Percentiles rank a stretch among this genome's conserved stretches.
Evolutionary conservation across 2,113 vertebrate species (phyloP).

Genomic region (Stegostoma tigrinum): DNA sequence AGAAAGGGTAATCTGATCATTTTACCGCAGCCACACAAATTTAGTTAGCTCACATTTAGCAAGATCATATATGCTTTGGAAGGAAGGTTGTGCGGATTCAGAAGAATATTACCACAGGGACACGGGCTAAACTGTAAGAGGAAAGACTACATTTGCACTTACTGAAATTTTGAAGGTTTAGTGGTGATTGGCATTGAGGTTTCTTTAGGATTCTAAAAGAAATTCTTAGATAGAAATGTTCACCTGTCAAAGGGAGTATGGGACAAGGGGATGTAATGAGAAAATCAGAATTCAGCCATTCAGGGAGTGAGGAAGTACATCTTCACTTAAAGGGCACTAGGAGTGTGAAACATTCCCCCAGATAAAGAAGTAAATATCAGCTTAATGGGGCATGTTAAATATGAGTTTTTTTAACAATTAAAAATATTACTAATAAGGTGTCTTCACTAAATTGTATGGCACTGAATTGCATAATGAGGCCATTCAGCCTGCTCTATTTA

Average conservation of each 20-base stretch:
- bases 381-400: too few relatives aligned
- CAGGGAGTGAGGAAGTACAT: not conserved
- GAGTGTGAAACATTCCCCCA: too few relatives aligned
- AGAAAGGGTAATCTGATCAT: not conserved
- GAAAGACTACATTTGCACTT: not conserved
- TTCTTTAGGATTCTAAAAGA: not conserved
- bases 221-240: not conserved
- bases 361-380: too few relatives aligned
- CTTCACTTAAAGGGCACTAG: too few relatives aligned
- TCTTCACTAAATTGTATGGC: too few relatives aligned
- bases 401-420: too few relatives aligned
- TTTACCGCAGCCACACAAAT: not conserved
- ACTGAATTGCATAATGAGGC: too few relatives aligned
- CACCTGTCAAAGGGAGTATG: not conserved
- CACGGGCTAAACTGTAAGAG: not conserved
- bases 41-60: not conserved
- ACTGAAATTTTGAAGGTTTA: not conserved
- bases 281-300: not conserved
- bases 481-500: too few relatives aligned
- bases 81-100: too few relatives aligned
- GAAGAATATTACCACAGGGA: too few relatives aligned
- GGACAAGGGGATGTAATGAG: not conserved
- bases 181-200: not conserved
- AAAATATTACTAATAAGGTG: too few relatives aligned
- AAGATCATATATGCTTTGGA: not conserved